Conservation (phyloP, 2,797 vertebrate genomes). For the Anisognathus igniventris region DNA sequence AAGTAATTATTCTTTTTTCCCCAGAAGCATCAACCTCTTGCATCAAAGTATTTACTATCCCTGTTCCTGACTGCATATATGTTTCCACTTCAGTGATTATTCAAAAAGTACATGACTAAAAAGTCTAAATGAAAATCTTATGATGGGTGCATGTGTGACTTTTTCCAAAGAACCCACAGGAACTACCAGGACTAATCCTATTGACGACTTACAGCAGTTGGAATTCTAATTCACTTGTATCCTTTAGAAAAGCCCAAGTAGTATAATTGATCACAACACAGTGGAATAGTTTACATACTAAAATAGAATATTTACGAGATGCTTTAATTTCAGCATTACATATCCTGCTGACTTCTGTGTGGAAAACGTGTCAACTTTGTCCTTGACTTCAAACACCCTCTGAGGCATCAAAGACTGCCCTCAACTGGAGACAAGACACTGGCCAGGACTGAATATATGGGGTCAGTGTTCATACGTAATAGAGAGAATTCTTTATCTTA, state of each 20-base stretch:
- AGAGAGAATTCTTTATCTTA: background rate
- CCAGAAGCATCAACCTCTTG: background rate
- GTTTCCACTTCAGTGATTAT: background rate
- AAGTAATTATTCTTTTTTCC: background rate
- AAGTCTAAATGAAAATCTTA: background rate
- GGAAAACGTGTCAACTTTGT: background rate
- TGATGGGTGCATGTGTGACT: background rate
- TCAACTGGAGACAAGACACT: background rate
- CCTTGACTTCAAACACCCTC: background rate
- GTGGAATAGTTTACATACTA: background rate
- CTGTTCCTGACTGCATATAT: background rate
- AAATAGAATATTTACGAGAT: background rate
- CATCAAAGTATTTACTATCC: background rate
- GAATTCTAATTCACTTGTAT: background rate
- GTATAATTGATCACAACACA: background rate
- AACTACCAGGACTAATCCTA: background rate
- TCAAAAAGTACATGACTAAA: background rate
- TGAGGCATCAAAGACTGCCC: background rate
- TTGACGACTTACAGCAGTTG: background rate
- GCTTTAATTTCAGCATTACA: background rate
- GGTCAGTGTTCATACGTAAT: background rate
- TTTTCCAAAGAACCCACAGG: background rate
- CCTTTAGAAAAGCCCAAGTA: background rate
- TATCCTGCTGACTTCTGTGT: background rate
- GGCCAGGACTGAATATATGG: background rate